Evolutionary conservation across 1,140 invertebrate species (phyloP).

Genomic region (Diorhabda elongata): DNA sequence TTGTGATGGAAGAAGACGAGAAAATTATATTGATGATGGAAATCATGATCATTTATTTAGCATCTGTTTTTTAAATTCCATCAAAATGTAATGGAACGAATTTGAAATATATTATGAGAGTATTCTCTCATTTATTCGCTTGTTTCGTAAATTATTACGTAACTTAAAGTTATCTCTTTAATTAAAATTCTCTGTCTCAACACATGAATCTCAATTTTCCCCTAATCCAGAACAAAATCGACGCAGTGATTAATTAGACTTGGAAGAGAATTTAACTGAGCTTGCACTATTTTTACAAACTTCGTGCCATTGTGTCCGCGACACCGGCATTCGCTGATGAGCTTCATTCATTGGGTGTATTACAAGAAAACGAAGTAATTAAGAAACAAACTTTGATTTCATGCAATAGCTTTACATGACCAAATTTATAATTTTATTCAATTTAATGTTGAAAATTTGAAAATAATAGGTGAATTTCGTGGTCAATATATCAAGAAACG

Average conservation of each 20-base stretch:
- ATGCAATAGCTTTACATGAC: too few species aligned
- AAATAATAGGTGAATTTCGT: too few species aligned
- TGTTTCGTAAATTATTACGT: background rate
- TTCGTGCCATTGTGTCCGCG: too few species aligned
- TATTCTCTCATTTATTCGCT: background rate
- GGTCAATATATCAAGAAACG: too few species aligned
- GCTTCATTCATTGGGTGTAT: too few species aligned
- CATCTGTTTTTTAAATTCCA: background rate
- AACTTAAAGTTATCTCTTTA: background rate
- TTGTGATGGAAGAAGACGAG: background rate
- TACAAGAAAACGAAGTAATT: too few species aligned
- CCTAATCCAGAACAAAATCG: background rate
- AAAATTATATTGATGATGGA: background rate
- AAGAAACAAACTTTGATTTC: too few species aligned
- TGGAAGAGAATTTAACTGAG: background rate
- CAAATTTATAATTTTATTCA: too few species aligned
- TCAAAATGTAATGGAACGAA: background rate
- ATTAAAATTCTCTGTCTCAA: constrained; percentile 4
- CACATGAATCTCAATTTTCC: constrained; percentile 5
- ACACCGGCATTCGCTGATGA: too few species aligned
- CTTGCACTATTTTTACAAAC: too few species aligned
- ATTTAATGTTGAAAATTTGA: too few species aligned
- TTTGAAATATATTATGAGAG: background rate
- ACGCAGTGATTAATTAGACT: constrained; percentile 6
- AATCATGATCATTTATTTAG: background rate